Evolutionary conservation across 2,888 invertebrate genomes (phyloP).

Genomic region (Frankliniella fusca): DNA sequence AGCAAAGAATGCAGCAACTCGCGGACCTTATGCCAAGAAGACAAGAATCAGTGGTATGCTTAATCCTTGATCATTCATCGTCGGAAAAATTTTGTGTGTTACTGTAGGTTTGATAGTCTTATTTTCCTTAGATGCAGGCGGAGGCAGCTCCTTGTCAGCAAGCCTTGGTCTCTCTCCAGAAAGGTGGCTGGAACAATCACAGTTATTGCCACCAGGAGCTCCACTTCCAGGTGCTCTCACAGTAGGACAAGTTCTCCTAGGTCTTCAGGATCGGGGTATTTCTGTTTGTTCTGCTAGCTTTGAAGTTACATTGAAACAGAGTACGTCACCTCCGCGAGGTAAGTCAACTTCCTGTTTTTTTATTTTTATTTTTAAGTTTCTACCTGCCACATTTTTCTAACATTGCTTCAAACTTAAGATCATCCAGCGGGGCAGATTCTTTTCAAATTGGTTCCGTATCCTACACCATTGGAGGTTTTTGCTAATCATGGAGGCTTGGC

Average conservation of each 20-base stretch:
- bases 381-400: neutral
- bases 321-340: constrained; percentile 42
- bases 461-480: constrained; percentile 73
- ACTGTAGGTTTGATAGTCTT: neutral
- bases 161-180: constrained; percentile 26
- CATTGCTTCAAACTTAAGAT: too few species aligned
- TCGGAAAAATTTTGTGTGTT: too few species aligned
- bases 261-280: constrained; percentile 52
- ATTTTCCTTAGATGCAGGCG: neutral
- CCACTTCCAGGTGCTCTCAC: constrained; percentile 55
- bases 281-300: constrained; percentile 53
- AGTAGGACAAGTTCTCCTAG: constrained; percentile 57
- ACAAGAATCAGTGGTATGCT: constrained; percentile 32
- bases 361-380: neutral
- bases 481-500: constrained; percentile 84
- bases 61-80: neutral
- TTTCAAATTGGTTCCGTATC: constrained; percentile 41
- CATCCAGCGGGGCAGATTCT: too few species aligned
- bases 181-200: constrained; percentile 43
- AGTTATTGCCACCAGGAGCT: constrained; percentile 43
- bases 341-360: constrained; percentile 33
- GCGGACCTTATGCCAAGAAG: constrained; percentile 37
- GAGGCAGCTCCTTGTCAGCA: neutral
- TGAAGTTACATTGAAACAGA: constrained; percentile 47
- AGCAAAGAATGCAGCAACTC: constrained; percentile 57